phyloP scores from a whole-genome alignment of 2,113 vertebrate genomes.

The Lathamus discolor region DNA sequence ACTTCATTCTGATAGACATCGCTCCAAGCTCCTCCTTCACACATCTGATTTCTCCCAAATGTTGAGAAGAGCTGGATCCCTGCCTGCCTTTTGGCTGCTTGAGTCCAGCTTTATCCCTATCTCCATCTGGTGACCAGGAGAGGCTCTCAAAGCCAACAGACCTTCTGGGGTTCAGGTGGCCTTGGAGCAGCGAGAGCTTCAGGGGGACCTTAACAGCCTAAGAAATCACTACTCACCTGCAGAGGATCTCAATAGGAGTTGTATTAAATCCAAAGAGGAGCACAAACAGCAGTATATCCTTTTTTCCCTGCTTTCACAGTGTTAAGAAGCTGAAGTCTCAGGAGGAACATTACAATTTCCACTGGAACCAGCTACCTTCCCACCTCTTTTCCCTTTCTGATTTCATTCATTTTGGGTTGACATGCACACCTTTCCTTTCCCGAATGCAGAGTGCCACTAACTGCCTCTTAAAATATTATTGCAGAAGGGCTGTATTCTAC shows the following conservation, averaged over 20 bases:
- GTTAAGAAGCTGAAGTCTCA: background rate
- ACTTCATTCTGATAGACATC: background rate
- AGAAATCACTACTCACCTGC: background rate
- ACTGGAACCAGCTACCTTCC: background rate
- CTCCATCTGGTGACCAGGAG: background rate
- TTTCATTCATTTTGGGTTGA: background rate
- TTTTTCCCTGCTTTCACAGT: background rate
- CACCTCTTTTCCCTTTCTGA: background rate
- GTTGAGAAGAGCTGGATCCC: background rate
- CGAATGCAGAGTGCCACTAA: background rate
- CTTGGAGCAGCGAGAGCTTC: background rate
- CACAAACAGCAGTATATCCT: background rate
- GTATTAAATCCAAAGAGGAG: background rate
- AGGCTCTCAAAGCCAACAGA: background rate
- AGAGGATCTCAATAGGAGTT: too few species aligned
- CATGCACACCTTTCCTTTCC: background rate
- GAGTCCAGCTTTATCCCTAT: background rate
- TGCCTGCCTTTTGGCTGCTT: background rate
- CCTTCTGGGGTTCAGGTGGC: background rate
- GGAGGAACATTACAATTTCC: background rate
- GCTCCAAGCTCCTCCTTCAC: background rate
- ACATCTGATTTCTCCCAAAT: constrained; percentile 10
- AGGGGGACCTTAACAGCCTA: background rate
- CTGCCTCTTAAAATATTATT: background rate
- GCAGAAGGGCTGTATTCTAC: background rate